A percentile compares a stretch with the other conserved stretches of the same genome.
Conservation (phyloP, 2,888 invertebrate genomes). For the Polietes domitor region DNA sequence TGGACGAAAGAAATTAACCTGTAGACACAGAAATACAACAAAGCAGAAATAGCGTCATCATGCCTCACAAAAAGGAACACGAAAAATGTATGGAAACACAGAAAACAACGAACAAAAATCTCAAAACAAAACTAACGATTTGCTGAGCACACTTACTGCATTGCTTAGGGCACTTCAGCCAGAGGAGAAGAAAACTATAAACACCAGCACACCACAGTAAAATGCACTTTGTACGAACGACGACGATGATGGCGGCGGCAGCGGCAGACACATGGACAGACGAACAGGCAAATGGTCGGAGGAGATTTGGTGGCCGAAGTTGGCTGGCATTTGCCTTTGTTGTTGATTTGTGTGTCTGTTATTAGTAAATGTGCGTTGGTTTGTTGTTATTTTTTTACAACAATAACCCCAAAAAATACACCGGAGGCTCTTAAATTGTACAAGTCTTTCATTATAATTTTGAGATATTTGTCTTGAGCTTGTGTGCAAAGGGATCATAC, state of each 20-base stretch:
- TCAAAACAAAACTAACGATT: slow-evolving; percentile 40
- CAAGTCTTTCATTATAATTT: slow-evolving; percentile 33
- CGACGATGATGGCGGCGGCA: too few species aligned
- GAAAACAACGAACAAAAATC: slow-evolving; percentile 14
- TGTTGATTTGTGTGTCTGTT: slow-evolving; percentile 26
- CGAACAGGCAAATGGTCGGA: slow-evolving; percentile 18
- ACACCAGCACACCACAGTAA: slow-evolving; percentile 23
- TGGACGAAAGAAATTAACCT: slow-evolving; percentile 51
- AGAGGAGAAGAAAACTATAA: slow-evolving; percentile 18
- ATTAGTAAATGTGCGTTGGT: slow-evolving; percentile 4
- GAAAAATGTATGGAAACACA: background rate
- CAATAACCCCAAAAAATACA: slow-evolving; percentile 13
- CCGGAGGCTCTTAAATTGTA: slow-evolving; percentile 6
- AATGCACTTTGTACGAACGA: slow-evolving; percentile 34
- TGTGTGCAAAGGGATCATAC: background rate
- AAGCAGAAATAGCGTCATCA: slow-evolving; percentile 25
- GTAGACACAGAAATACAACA: slow-evolving; percentile 32
- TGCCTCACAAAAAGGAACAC: slow-evolving; percentile 16
- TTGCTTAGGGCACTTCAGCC: slow-evolving; percentile 43
- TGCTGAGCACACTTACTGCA: slow-evolving; percentile 61
- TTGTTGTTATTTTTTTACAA: background rate
- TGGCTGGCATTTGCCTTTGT: slow-evolving; percentile 20
- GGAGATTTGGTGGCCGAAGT: background rate
- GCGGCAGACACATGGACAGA: slow-evolving; percentile 24
- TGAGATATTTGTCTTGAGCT: background rate